Evolutionary conservation across 2,888 invertebrate genomes (phyloP).

Genomic region (Melinaea marsaeus): DNA sequence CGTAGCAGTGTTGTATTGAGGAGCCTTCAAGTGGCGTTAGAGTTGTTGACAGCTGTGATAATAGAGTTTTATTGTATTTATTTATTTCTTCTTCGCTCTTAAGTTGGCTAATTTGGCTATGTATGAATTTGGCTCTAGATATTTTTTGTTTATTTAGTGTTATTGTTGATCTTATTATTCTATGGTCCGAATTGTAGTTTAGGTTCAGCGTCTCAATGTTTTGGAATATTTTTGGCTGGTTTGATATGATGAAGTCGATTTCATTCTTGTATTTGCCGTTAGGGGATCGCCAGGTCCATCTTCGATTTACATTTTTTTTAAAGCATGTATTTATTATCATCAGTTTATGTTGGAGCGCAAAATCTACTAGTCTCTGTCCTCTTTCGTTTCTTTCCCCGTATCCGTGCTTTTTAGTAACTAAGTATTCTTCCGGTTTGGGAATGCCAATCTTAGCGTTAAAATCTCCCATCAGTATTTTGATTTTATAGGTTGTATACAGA

Average conservation of each 20-base stretch:
- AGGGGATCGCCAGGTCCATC: constrained; percentile 35
- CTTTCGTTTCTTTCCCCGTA: constrained; percentile 29
- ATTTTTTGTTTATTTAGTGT: constrained; percentile 7
- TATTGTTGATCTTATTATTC: constrained; percentile 18
- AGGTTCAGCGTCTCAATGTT: constrained; percentile 20
- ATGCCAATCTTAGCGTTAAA: constrained; percentile 19
- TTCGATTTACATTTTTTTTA: constrained; percentile 20
- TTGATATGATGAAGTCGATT: constrained; percentile 21
- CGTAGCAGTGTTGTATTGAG: constrained; percentile 3
- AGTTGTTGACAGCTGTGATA: background rate
- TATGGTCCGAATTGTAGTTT: constrained; percentile 20
- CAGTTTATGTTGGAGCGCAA: constrained; percentile 31
- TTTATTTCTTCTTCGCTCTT: constrained; percentile 22
- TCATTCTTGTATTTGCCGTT: constrained; percentile 19
- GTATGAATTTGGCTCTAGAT: constrained; percentile 21
- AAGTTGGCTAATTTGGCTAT: constrained; percentile 8
- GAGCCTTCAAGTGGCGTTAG: background rate
- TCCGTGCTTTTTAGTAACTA: too few species aligned
- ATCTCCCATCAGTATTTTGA: constrained; percentile 25
- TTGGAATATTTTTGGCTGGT: constrained; percentile 10
- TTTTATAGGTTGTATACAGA: constrained; percentile 18
- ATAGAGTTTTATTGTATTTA: constrained; percentile 7
- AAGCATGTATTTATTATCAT: constrained; percentile 32
- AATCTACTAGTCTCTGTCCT: constrained; percentile 34
- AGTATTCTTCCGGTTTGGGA: too few species aligned